Evolutionary conservation across 2,113 vertebrate species (phyloP), one percentile per base, ranked within the genome.

Genomic region (Hucho hucho): DNA sequence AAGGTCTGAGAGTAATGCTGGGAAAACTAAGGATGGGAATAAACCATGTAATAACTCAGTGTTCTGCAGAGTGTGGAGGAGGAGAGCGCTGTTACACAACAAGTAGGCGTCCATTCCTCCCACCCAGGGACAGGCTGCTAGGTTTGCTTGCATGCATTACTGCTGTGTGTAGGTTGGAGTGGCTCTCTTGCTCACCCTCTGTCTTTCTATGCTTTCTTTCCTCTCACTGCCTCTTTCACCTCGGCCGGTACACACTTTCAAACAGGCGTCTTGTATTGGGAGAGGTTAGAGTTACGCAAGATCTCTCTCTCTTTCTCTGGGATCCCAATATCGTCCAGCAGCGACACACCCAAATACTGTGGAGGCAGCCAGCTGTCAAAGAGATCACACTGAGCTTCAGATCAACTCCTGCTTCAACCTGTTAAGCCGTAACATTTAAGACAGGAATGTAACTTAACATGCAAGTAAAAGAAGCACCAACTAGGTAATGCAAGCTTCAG

Each of bases 61-160:
- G 80, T 81, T 81, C 79, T 73, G 63, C 6, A 9, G 7, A 53
- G 29, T 83, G 85, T 79, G 89, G 86, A 85, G 89, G 87, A 87
- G 83, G 85, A 72, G 80, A 74, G 82, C 74, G 49, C 63, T 85
- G 83, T 90, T 88, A 89, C 84, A 81, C 87, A 90, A 90, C 80
- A 82, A 84, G 76, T 71, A 67, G 79, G 77, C 77, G 81, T 79
- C 77, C 49, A 70, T 24, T 74, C 78, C 87, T 83, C 88, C 87
- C 79, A 88, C 88, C 53, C 59, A 75, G 76, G 76, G 74, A 76
- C 67, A 47, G 63, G 79, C 83, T 68, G 66, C 49, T 68, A 11
- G 28, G 29, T 22, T 46, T 37, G 13, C 20, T 9, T 84, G 84
- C 82, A 83, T 80, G 68, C 79, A 85, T 69, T 77, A 78, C 64